Base-by-base conservation (phyloP, 2,113 vertebrate genomes). In the Plotosus lineatus region DNA sequence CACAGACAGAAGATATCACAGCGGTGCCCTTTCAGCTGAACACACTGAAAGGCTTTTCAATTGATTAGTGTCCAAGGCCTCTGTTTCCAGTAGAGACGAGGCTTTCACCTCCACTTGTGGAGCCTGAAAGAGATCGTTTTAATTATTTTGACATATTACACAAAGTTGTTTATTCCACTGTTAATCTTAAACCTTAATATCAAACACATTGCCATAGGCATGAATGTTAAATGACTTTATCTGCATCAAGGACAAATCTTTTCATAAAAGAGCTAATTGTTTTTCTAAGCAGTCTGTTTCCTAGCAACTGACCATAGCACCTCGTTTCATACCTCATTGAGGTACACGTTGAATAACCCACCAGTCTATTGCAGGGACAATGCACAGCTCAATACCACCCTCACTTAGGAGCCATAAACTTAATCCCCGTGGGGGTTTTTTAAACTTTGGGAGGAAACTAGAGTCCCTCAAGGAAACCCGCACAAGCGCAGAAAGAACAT, bases 1-100 rank as follows among this genome's bases (percentile, higher is more conserved):
- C 36, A 63, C 51, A 63, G 15, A 44, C 42, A 50, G 68, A 63
- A 56, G 23, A 12, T 23, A 4, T 63, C 31, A 63, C 53, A 69
- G 51, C 77, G 51, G 33, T 68, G 21, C n/a, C 51, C 48, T 81
- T 81, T 84, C 74, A 33, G 40, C 74, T 69, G 56, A 60, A 61
- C 71, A 75, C 68, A 61, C 53, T 75, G 74, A 75, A 75, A 42
- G 69, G 31, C 75, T 56, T 50, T 55, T 69, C 66, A 48, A 82
- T 75, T 82, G 80, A 79, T 82, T 71, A 68, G 51, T 79, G 60
- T 79, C 42, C 80, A 85, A 85, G 69, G 80, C 51, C 48, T 53
- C 46, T 42, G 44, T 40, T 56, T n/a, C 28, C 56, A 72, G 46
- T 11, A 50, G 48, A 79, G 69, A 75, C 75, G 80, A 78, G 69